These are phyloP conservation scores for Muraenolepis orangiensis DNA, from an alignment of 2,797 vertebrate genomes.

Conservation along the genomic window DNA sequence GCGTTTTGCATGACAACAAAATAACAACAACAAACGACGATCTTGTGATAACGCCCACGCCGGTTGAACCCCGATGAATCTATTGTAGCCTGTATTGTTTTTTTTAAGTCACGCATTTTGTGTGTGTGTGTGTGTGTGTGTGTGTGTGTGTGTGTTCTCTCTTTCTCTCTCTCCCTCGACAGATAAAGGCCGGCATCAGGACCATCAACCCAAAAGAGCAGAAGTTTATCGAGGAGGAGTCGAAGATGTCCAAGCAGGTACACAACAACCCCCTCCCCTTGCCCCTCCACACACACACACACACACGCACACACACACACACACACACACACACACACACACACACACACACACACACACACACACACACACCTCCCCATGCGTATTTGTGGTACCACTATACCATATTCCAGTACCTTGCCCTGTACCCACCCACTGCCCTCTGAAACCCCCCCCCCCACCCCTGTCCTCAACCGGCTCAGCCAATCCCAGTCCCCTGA, in stretches of 20 bases:
- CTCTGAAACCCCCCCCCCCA: not conserved
- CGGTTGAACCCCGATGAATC: too few species aligned
- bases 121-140: too few species aligned
- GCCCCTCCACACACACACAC: not conserved
- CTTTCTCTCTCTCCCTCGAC: slow-evolving; percentile 33
- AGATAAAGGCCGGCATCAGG: slow-evolving; percentile 95
- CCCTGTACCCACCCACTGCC: slow-evolving; percentile 15
- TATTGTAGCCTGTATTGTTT: too few species aligned
- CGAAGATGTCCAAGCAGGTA: slow-evolving; percentile 98
- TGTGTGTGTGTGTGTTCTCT: slow-evolving; percentile 8
- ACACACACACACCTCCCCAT: not conserved
- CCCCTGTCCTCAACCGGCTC: slow-evolving; percentile 1
- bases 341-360: slow-evolving; percentile 1
- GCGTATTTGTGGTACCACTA: slow-evolving; percentile 23
- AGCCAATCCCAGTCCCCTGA: too few species aligned
- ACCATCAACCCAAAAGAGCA: slow-evolving; percentile 93
- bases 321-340: slow-evolving; percentile 4
- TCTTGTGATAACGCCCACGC: too few species aligned
- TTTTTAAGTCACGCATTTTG: too few species aligned
- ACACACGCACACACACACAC: not conserved
- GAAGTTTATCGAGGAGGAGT: slow-evolving; percentile 98
- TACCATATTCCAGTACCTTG: slow-evolving; percentile 28
- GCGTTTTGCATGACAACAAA: too few species aligned
- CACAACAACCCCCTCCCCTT: slow-evolving; percentile 27
- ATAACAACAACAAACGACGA: too few species aligned